Evolutionary conservation across 2,797 vertebrate species (phyloP), one percentile per base, ranked within the genome.

Genomic region (Lutjanus campechanus): DNA sequence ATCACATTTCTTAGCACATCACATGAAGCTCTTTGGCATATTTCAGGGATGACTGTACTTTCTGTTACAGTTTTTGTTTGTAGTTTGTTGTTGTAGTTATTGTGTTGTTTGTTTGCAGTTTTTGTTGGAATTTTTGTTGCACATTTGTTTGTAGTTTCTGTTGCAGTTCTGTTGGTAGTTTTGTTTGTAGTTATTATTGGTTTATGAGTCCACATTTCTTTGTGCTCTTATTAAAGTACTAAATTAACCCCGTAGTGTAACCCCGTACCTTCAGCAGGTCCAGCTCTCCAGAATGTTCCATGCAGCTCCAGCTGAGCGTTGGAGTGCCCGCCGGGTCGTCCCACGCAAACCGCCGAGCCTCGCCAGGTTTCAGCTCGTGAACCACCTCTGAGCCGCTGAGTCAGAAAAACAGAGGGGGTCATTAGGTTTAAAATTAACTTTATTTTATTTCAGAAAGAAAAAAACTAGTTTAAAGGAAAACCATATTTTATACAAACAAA

Each of bases 221-320:
- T 13, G 53, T 7, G 4, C 22, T 2, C 15, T 60, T 49, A 49
- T 51, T 25, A 49, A 41, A 0, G 2, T 25, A 63, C 10, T 1
- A 11, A 16, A 10, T 16, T 1, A 68, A 22, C 2, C 11, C 49
- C 17, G 4, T 8, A 43, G 11, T 4, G 8, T 46, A n/a, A n/a
- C n/a, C n/a, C n/a, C 69, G 2, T 25, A 99, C 98, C 98, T 98
- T 98, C 54, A 99, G 92, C 16, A 99, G 93, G 84, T 97, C 95
- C 12, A 97, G 96, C 77, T 98, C 96, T 76, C 97, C 97, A 4
- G 75, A 87, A 46, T 93, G 94, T 0, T 95, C 92, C 9, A 88
- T 88, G 59, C 95, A 97, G 61, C 76, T 93, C 98, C 98, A 99
- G 9, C 73, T 91, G 40, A 99, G 84, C 47, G 89, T 97, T 63